Evolutionary conservation across 2,797 vertebrate genomes (phyloP).

Genomic region (Leptoclinus maculatus): DNA sequence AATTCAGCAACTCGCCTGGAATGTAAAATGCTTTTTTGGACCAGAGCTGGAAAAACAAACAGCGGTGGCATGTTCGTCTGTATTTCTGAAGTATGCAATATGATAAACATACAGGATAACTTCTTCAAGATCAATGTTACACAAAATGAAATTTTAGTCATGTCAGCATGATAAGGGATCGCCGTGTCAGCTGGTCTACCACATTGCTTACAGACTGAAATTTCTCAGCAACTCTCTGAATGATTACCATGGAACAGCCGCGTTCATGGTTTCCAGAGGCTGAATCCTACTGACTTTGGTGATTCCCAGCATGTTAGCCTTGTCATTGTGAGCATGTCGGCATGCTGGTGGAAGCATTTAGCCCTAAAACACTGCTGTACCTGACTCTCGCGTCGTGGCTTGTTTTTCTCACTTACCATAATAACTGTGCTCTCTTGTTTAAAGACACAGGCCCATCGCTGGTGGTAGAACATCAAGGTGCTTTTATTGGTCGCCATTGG

Average conservation of each 20-base stretch:
- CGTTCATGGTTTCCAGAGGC: not conserved
- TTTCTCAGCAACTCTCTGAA: not conserved
- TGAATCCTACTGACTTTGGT: not conserved
- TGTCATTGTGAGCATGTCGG: not conserved
- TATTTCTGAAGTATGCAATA: slow-evolving; percentile 12
- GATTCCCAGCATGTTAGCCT: not conserved
- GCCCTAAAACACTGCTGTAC: not conserved
- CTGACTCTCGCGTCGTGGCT: not conserved
- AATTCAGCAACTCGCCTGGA: slow-evolving; percentile 58
- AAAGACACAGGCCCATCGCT: not conserved
- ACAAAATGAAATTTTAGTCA: slow-evolving; percentile 4
- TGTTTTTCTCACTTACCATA: not conserved
- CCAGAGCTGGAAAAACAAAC: slow-evolving; percentile 31
- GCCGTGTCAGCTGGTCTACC: not conserved
- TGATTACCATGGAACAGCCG: not conserved
- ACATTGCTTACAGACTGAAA: not conserved
- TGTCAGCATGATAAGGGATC: not conserved
- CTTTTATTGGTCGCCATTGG: slow-evolving; percentile 1
- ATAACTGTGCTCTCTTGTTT: not conserved
- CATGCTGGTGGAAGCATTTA: not conserved
- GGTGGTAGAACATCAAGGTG: slow-evolving; percentile 6
- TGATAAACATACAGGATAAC: not conserved
- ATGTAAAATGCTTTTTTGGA: slow-evolving; percentile 61
- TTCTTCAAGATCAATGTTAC: not conserved
- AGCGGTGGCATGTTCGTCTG: not conserved